Percentiles rank a stretch among this genome's conserved stretches.
Conservation (phyloP, 1,140 invertebrate genomes). For the Lordiphosa collinella region DNA sequence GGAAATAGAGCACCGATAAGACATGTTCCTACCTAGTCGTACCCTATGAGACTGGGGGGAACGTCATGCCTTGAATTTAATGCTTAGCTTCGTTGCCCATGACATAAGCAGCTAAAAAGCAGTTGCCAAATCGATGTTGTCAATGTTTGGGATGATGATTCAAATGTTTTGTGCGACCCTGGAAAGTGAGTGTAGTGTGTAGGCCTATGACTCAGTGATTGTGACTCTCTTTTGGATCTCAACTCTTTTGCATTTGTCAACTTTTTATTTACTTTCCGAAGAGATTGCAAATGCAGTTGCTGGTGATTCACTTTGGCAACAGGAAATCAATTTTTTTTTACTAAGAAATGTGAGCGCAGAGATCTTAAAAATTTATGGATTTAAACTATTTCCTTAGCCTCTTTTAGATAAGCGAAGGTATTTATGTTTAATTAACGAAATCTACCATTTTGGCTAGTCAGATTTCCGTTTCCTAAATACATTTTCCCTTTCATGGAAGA, state of each 20-base stretch:
- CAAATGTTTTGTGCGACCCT: constrained; percentile 36
- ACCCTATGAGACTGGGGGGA: no score
- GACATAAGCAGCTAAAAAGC: constrained; percentile 60
- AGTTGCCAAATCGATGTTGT: constrained; percentile 30
- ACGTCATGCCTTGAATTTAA: constrained; percentile 13
- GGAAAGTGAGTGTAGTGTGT: background rate
- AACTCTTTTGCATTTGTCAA: background rate
- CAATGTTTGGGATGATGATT: constrained; percentile 41
- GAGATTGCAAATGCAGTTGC: constrained; percentile 2
- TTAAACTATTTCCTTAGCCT: no score
- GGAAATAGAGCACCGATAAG: constrained; percentile 1
- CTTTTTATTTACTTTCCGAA: constrained; percentile 1
- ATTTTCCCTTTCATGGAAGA: no score
- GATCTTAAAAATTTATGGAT: background rate
- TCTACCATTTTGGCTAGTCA: no score
- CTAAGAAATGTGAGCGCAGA: background rate
- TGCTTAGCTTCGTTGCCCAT: constrained; percentile 14
- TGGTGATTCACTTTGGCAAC: constrained; percentile 2
- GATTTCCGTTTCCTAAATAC: no score
- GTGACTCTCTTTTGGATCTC: constrained; percentile 2
- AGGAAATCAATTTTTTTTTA: background rate
- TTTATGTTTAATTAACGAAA: no score
- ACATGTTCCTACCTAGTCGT: no score
- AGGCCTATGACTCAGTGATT: constrained; percentile 5
- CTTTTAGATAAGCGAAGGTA: no score